Evolutionary conservation across 2,888 invertebrate species (phyloP).

Genomic region (Nemotelus nigrinus): DNA sequence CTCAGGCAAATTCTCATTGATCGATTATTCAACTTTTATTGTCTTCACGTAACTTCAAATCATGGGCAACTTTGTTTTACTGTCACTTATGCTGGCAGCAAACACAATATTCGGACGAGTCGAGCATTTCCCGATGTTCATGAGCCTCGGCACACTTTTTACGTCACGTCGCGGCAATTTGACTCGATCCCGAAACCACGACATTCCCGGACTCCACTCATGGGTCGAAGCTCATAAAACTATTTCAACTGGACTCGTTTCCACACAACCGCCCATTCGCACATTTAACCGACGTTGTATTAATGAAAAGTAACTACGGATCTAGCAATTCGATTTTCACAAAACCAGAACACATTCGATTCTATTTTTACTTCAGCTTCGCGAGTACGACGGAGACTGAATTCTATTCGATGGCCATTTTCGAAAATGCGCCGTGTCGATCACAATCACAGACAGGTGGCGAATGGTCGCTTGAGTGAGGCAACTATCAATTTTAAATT

Average conservation of each 20-base stretch:
- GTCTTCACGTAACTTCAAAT: not conserved
- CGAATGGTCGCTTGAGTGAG: not conserved
- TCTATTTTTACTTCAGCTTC: conserved; percentile 38
- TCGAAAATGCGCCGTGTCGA: conserved; percentile 45
- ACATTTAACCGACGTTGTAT: not conserved
- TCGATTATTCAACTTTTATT: conserved; percentile 27
- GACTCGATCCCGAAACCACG: conserved; percentile 1
- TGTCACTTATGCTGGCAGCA: not conserved
- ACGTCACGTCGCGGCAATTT: conserved; percentile 35
- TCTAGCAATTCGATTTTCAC: not conserved
- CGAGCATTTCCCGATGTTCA: not conserved
- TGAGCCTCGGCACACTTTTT: conserved; percentile 10
- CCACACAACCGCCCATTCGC: not conserved
- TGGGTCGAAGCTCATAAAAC: not conserved
- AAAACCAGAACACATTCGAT: conserved; percentile 23
- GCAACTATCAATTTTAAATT: too few relatives aligned
- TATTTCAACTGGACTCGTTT: not conserved
- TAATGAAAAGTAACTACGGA: not conserved
- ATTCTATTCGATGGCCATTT: conserved; percentile 45
- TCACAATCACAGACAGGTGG: conserved; percentile 23
- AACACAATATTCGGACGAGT: not conserved
- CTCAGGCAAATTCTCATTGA: conserved; percentile 3
- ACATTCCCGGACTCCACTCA: conserved; percentile 31
- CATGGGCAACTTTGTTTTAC: not conserved
- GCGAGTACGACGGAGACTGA: conserved; percentile 28